Evolutionary conservation across 2,797 vertebrate genomes (phyloP), one percentile per base, ranked within the genome.

Genomic region (Sebastes trivittatus): DNA sequence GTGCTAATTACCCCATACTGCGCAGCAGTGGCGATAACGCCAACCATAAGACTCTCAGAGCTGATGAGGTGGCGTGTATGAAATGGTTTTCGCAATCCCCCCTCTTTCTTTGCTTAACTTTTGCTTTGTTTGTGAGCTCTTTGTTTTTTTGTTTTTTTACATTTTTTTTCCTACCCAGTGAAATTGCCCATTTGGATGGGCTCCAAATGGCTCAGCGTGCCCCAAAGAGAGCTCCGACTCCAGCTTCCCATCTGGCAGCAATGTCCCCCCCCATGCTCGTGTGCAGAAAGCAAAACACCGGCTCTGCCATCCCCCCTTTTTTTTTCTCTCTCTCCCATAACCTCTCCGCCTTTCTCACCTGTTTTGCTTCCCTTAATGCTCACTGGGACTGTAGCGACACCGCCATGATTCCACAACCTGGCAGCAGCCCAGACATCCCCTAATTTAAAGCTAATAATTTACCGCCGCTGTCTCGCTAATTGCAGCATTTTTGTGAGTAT

Each of bases 191-290:
- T 94, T 92, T 93, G 91, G 87, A 79, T 11, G 5, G 1, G 30
- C 27, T 79, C 92, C 92, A 92, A 93, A 93, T 91, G 74, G 78
- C 78, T 86, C 80, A 61, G 77, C 6, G 22, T 63, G 79, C 82
- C 84, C 90, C 74, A 77, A 87, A 91, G 88, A 88, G 82, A 88
- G 83, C 42, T 77, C 55, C 1, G 67, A 84, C 81, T 92, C 83
- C 79, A 61, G 55, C 84, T 90, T 84, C 87, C 91, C 90, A 93
- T 94, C 90, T 94, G 92, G 89, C 83, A 77, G 77, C 75, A 14
- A 27, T 82, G 59, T 78, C 71, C 69, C 16, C 36, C 14, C 66
- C 38, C n/a, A 38, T 68, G 32, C 81, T 74, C 49, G 30, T 79
- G 82, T 64, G 68, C 81, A 64, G 80, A 87, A 71, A 89, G 73